Evolutionary conservation across 64 coral and sea anemone species (phyloP).

Genomic region (Pachyseris speciosa): DNA sequence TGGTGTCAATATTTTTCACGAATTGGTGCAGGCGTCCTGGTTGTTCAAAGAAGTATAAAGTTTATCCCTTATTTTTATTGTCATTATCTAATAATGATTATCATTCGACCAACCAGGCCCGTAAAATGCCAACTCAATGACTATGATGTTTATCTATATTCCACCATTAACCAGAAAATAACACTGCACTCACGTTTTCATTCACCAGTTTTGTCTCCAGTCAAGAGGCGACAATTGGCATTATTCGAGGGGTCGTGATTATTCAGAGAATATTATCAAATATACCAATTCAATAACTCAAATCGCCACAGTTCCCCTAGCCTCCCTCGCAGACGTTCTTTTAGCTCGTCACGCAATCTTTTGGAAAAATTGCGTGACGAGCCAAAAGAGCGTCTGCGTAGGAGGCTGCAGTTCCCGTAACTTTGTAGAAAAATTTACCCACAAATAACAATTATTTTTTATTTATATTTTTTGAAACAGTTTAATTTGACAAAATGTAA

Average conservation of each 20-base stretch:
- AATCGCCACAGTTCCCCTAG: background rate
- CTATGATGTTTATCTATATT: no score
- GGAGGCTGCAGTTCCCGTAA: no score
- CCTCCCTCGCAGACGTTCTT: no score
- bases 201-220: background rate
- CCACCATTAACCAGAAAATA: no score
- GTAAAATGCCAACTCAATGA: no score
- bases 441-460: conserved; percentile 34
- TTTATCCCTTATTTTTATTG: background rate
- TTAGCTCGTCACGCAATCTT: no score
- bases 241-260: no score
- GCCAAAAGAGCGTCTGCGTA: no score
- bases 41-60: background rate
- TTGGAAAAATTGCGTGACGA: no score
- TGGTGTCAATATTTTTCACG: no score
- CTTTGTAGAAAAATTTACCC: background rate
- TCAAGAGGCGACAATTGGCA: no score
- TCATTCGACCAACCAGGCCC: background rate
- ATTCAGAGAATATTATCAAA: background rate
- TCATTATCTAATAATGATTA: background rate
- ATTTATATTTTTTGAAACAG: conserved; percentile 34
- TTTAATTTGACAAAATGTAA: background rate
- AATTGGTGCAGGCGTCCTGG: background rate
- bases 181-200: background rate
- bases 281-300: background rate